These are phyloP conservation scores for Dendrocincla fuliginosa DNA, from an alignment of 2,797 vertebrate species.

Conservation along the genomic window DNA sequence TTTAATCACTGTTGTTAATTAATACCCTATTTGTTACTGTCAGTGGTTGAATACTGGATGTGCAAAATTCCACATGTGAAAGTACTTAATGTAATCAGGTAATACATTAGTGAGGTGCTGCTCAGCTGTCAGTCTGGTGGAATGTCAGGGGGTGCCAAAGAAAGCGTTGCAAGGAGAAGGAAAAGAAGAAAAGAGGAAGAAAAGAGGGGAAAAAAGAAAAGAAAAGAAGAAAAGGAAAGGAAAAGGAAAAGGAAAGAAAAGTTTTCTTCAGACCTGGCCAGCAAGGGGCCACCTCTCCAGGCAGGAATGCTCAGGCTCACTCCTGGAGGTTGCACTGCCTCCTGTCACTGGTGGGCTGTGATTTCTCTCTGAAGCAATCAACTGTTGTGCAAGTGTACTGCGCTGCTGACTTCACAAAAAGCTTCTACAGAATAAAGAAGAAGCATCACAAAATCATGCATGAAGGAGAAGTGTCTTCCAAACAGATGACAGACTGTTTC, in stretches of 20 bases:
- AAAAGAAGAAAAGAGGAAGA: background rate
- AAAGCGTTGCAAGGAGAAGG: background rate
- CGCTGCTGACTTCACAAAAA: background rate
- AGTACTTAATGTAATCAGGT: constrained; percentile 49
- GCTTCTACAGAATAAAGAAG: background rate
- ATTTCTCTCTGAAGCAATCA: background rate
- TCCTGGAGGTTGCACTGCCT: background rate
- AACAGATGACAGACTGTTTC: background rate
- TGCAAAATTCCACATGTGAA: constrained; percentile 38
- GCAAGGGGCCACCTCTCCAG: background rate
- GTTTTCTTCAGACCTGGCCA: background rate
- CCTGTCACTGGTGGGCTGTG: background rate
- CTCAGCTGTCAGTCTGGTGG: background rate
- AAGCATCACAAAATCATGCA: background rate
- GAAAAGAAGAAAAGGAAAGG: too few relatives aligned
- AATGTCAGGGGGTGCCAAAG: background rate
- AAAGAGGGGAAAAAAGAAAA: too few relatives aligned
- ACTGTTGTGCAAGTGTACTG: background rate
- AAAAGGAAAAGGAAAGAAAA: too few relatives aligned
- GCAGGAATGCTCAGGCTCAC: background rate
- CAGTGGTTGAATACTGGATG: background rate
- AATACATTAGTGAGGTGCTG: constrained; percentile 48
- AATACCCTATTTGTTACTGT: constrained; percentile 56
- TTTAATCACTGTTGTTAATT: constrained; percentile 60
- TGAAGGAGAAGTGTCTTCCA: background rate